phyloP scores from a whole-genome alignment of 2,888 invertebrate genomes.

The Thera obeliscata region DNA sequence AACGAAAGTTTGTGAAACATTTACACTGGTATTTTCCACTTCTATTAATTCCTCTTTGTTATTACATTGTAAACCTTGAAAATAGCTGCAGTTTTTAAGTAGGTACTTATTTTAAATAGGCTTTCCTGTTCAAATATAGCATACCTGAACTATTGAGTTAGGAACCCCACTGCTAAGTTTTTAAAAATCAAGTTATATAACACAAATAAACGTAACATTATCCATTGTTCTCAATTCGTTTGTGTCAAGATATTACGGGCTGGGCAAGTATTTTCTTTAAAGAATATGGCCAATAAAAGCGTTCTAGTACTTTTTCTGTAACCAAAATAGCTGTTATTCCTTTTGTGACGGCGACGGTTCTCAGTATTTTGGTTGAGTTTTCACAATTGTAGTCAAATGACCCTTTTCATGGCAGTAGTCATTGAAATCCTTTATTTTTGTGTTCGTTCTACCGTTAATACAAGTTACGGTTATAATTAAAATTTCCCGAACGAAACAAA shows the following conservation, averaged over 20 bases:
- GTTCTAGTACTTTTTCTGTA: conserved; percentile 12
- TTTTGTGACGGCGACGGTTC: conserved; percentile 34
- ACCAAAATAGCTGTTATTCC: conserved; percentile 33
- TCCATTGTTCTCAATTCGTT: conserved; percentile 6
- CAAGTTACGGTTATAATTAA: conserved; percentile 30
- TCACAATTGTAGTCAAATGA: conserved; percentile 32
- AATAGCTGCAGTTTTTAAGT: neutral
- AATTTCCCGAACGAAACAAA: conserved; percentile 39
- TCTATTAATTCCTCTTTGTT: neutral
- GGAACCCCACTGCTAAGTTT: neutral
- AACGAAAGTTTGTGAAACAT: conserved; percentile 28
- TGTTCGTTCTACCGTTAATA: conserved; percentile 24
- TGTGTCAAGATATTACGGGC: neutral
- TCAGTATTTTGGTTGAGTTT: conserved; percentile 30
- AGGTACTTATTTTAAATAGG: neutral
- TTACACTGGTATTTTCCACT: conserved; percentile 18
- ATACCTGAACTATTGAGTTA: neutral
- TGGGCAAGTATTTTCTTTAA: neutral
- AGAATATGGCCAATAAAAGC: conserved; percentile 25
- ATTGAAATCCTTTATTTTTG: conserved; percentile 28
- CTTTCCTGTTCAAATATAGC: neutral
- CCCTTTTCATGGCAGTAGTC: conserved; percentile 25
- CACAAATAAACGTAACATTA: neutral
- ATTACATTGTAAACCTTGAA: conserved; percentile 8
- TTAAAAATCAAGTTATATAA: neutral